These are phyloP conservation scores for Malurus cyaneus DNA, from an alignment of 2,113 vertebrate species.

Conservation along the genomic window DNA sequence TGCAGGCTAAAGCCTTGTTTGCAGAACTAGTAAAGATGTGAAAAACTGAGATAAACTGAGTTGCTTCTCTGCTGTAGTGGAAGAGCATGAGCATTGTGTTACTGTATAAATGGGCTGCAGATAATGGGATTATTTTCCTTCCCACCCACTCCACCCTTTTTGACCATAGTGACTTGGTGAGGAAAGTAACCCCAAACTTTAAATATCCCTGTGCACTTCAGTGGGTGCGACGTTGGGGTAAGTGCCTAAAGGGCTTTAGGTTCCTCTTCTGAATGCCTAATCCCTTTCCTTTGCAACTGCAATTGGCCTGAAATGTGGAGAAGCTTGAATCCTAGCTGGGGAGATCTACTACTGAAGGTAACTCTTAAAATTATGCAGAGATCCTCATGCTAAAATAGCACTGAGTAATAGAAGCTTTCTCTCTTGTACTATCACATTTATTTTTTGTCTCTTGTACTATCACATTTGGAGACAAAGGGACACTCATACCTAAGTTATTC, in stretches of 20 bases:
- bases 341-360: not conserved
- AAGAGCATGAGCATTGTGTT: not conserved
- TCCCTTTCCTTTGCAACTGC: not conserved
- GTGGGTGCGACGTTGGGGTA: not conserved
- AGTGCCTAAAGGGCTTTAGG: not conserved
- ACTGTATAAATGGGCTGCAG: not conserved
- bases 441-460: not conserved
- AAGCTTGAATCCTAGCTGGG: not conserved
- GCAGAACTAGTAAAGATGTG: not conserved
- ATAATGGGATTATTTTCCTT: not conserved
- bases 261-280: not conserved
- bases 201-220: not conserved
- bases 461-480: not conserved
- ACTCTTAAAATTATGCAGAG: not conserved
- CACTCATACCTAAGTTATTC: not conserved
- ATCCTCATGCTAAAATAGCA: not conserved
- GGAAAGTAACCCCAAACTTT: not conserved
- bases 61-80: not conserved
- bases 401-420: not conserved
- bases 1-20: not conserved
- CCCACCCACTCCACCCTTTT: not conserved
- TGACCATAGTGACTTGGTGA: not conserved
- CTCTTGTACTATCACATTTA: not conserved
- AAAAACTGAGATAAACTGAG: not conserved
- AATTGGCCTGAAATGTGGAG: not conserved